phyloP scores from a whole-genome alignment of 2,888 invertebrate species.

The Epistrophe eligans region DNA sequence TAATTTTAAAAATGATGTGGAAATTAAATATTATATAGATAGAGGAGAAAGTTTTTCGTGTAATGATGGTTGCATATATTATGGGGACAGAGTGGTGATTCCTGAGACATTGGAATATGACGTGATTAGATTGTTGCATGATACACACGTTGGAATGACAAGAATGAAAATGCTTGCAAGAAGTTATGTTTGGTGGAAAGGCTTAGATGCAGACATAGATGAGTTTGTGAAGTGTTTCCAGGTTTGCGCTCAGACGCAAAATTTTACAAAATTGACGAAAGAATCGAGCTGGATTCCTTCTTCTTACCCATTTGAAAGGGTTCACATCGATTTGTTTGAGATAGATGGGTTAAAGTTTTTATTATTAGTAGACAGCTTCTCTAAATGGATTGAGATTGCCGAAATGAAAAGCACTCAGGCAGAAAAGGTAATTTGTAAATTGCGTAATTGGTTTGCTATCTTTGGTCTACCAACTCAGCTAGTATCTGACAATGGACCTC shows the following conservation, averaged over 20 bases:
- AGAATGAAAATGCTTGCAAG: too few relatives aligned
- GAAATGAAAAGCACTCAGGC: too few relatives aligned
- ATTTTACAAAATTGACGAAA: background rate
- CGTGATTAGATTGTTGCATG: too few relatives aligned
- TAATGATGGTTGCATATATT: background rate
- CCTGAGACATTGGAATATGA: too few relatives aligned
- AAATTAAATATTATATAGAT: background rate
- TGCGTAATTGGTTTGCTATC: conserved; percentile 6
- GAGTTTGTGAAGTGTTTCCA: conserved; percentile 11
- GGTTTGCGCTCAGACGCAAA: conserved; percentile 16
- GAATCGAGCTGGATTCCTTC: background rate
- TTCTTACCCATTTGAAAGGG: background rate
- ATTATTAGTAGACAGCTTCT: background rate
- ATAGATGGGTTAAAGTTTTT: conserved; percentile 3
- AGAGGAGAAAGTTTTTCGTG: conserved; percentile 19
- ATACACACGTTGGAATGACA: too few relatives aligned
- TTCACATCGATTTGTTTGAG: conserved; percentile 4
- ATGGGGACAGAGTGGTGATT: background rate
- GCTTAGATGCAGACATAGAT: conserved; percentile 1
- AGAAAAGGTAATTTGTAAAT: background rate
- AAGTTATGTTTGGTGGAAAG: conserved; percentile 16
- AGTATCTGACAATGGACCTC: too few relatives aligned
- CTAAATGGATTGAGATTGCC: too few relatives aligned
- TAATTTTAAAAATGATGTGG: conserved; percentile 1
- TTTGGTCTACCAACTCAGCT: too few relatives aligned